phyloP scores from a whole-genome alignment of 2,888 invertebrate genomes.

The Xanthorhoe spadicearia region DNA sequence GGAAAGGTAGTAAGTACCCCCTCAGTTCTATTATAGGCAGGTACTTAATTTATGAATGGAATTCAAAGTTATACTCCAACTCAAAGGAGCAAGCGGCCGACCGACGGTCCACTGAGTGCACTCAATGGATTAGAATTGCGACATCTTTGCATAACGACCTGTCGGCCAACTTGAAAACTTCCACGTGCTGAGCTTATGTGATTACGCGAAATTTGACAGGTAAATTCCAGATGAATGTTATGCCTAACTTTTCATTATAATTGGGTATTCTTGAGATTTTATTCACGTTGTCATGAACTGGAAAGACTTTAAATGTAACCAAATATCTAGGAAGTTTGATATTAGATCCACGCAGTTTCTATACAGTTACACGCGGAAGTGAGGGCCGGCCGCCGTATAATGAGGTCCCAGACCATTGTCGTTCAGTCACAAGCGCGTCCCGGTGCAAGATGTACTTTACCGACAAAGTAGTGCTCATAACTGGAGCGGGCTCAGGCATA shows the following conservation, averaged over 20 bases:
- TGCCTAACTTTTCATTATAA: not conserved
- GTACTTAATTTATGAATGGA: constrained; percentile 33
- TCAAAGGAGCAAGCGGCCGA: constrained; percentile 7
- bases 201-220: not conserved
- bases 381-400: constrained; percentile 45
- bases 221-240: not conserved
- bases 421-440: constrained; percentile 46
- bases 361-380: constrained; percentile 55
- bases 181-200: not conserved
- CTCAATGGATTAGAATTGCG: constrained; percentile 38
- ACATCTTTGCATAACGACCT: constrained; percentile 31
- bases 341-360: constrained; percentile 45
- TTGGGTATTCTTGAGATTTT: not conserved
- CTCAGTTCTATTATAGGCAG: constrained; percentile 21
- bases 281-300: not conserved
- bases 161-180: constrained; percentile 26
- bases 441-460: constrained; percentile 63
- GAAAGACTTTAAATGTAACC: constrained; percentile 42
- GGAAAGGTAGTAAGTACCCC: constrained; percentile 3
- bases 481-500: constrained; percentile 74
- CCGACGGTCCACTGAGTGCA: constrained; percentile 26
- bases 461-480: constrained; percentile 70
- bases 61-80: constrained; percentile 31
- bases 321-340: constrained; percentile 49
- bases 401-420: constrained; percentile 30